Conservation (phyloP, 2,888 invertebrate genomes). For the Lamellibrachia columna region DNA sequence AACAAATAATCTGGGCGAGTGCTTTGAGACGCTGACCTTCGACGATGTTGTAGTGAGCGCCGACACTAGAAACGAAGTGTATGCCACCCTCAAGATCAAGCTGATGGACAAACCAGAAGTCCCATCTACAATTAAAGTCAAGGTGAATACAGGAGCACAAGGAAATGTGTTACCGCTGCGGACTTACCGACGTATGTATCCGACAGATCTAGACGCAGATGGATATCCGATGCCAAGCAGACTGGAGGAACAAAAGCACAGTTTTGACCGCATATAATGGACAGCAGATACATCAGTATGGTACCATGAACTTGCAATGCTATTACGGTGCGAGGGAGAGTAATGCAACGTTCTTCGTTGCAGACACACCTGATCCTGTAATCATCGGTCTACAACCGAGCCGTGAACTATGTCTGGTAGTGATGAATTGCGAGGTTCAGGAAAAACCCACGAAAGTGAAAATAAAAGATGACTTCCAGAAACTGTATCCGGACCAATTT, state of each 20-base stretch:
- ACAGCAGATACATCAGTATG: background rate
- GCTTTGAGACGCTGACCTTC: no score
- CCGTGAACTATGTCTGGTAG: slow-evolving; percentile 13
- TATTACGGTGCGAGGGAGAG: background rate
- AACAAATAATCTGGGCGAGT: no score
- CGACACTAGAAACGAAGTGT: background rate
- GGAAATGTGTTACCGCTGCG: background rate
- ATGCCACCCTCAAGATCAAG: background rate
- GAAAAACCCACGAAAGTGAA: background rate
- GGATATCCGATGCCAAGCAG: no score
- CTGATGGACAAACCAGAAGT: background rate
- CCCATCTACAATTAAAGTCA: background rate
- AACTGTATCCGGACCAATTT: background rate
- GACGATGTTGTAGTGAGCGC: background rate
- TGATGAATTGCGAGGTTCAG: background rate
- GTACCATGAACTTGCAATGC: background rate
- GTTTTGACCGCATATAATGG: background rate
- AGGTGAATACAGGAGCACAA: background rate
- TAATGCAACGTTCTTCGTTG: background rate
- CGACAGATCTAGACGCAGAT: no score
- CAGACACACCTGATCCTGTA: slow-evolving; percentile 7
- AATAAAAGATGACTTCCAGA: background rate
- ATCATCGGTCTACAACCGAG: background rate
- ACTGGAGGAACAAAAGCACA: background rate
- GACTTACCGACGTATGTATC: no score